phyloP scores from a whole-genome alignment of 2,797 vertebrate genomes.

The Epinephelus coioides region DNA sequence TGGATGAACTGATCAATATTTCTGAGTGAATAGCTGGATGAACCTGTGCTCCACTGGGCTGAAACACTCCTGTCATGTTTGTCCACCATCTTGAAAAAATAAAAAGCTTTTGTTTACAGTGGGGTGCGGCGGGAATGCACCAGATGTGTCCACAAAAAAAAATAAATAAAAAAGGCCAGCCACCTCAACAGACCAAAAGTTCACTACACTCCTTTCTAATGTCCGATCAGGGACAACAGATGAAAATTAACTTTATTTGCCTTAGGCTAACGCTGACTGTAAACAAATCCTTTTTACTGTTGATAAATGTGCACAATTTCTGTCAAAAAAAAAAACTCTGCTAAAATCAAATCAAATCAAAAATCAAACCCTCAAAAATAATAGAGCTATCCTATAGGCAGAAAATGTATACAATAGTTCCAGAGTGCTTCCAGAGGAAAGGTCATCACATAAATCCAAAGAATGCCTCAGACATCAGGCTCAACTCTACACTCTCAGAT shows the following conservation, averaged over 20 bases:
- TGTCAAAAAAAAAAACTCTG: no score
- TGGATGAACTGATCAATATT: conserved; percentile 32
- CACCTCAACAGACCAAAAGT: neutral
- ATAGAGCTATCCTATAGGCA: no score
- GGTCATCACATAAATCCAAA: no score
- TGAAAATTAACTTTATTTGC: conserved; percentile 3
- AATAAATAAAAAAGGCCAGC: neutral
- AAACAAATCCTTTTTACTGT: neutral
- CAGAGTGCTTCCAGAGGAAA: no score
- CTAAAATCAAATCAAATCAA: no score
- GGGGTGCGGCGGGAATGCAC: no score
- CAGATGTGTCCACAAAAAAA: neutral
- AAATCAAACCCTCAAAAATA: no score
- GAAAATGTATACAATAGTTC: no score
- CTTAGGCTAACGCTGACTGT: neutral
- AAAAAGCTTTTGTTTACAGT: neutral
- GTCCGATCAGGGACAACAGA: neutral
- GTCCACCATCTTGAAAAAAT: neutral
- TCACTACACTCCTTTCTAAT: neutral
- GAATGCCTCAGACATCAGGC: no score
- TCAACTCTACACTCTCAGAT: no score
- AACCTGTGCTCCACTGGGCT: neutral
- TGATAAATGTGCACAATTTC: no score
- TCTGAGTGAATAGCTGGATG: conserved; percentile 11
- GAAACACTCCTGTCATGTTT: neutral